phyloP scores from a whole-genome alignment of 2,888 invertebrate genomes.

The Malthinus seriepunctatus region DNA sequence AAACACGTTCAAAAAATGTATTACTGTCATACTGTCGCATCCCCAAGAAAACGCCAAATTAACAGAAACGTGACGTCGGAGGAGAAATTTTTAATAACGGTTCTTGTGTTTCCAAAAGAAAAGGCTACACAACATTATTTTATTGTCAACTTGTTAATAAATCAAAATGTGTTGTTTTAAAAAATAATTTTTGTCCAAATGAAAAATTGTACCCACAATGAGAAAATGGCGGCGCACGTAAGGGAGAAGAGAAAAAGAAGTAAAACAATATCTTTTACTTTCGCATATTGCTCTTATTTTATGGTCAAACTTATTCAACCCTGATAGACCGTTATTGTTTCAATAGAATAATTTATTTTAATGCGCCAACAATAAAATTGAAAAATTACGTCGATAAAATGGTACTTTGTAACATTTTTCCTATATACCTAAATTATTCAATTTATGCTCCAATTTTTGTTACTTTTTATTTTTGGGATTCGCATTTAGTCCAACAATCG shows the following conservation, averaged over 20 bases:
- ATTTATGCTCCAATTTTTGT: background rate
- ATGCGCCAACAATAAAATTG: slow-evolving; percentile 11
- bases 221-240: too few species aligned
- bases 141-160: slow-evolving; percentile 5
- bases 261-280: background rate
- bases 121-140: background rate
- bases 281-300: slow-evolving; percentile 13
- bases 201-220: background rate
- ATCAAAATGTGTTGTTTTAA: background rate
- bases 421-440: background rate
- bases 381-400: slow-evolving; percentile 13
- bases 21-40: slow-evolving; percentile 21
- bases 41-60: slow-evolving; percentile 35
- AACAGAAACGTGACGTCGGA: slow-evolving; percentile 34
- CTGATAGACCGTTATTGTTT: slow-evolving; percentile 21
- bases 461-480: too few species aligned
- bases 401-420: slow-evolving; percentile 4
- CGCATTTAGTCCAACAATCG: too few species aligned
- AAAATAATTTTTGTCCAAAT: background rate
- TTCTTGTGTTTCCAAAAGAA: slow-evolving; percentile 11
- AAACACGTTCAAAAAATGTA: slow-evolving; percentile 26
- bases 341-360: slow-evolving; percentile 19
- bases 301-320: slow-evolving; percentile 11
- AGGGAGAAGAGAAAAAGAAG: background rate
- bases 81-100: slow-evolving; percentile 29